These are phyloP conservation scores for Melopsittacus undulatus DNA, from an alignment of 2,797 vertebrate species.

Conservation along the genomic window DNA sequence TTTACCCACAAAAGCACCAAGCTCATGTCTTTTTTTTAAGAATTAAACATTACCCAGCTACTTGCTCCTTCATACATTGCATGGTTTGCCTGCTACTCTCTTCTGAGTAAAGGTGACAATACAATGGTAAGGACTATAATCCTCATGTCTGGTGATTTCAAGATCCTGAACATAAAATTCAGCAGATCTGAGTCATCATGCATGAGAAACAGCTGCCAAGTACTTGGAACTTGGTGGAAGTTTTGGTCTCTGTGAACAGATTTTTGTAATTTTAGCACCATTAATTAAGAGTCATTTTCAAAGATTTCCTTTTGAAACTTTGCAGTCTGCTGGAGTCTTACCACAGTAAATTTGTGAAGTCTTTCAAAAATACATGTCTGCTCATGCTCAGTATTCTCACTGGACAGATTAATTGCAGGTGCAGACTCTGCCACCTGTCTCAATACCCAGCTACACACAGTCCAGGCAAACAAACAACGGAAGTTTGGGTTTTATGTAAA, in stretches of 20 bases:
- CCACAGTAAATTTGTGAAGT: background rate
- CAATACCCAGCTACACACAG: background rate
- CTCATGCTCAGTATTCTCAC: background rate
- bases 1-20: background rate
- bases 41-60: background rate
- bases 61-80: accelerated
- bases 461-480: background rate
- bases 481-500: background rate
- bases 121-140: background rate
- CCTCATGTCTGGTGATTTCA: conserved; percentile 1
- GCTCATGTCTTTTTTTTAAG: background rate
- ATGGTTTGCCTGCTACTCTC: background rate
- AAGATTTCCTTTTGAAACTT: conserved; percentile 30
- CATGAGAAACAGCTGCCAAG: conserved; percentile 60
- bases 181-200: conserved; percentile 27
- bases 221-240: conserved; percentile 56
- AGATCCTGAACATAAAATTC: conserved; percentile 14
- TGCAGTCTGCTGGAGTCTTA: background rate
- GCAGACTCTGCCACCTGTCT: background rate
- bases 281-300: conserved; percentile 51
- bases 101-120: background rate
- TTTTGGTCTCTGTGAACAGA: conserved; percentile 57
- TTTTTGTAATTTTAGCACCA: conserved; percentile 64
- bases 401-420: background rate
- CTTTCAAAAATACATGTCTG: background rate